Percentiles rank a stretch among this genome's conserved stretches.
These are phyloP conservation scores for Calliopum simillimum DNA, from an alignment of 2,888 invertebrate species.

Conservation along the genomic window DNA sequence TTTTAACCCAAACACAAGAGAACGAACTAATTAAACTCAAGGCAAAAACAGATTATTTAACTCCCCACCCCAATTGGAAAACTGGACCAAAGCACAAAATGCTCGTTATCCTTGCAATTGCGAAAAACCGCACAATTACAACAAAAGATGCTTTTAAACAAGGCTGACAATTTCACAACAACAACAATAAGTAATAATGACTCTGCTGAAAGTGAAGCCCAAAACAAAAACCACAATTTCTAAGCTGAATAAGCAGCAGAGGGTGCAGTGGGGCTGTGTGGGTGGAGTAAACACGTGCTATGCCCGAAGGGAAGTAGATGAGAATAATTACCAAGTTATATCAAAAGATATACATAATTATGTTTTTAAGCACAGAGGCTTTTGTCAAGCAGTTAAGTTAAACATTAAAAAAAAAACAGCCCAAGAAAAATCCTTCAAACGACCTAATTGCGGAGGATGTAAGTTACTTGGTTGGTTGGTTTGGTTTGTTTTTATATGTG, in stretches of 20 bases:
- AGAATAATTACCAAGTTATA: slow-evolving; percentile 3
- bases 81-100: background rate
- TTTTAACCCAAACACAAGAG: no score
- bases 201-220: background rate
- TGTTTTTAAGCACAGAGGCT: background rate
- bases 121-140: background rate
- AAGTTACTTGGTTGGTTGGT: background rate
- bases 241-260: background rate
- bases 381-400: slow-evolving; percentile 25
- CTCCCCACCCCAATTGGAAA: background rate
- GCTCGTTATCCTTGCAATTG: slow-evolving; percentile 4
- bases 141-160: background rate
- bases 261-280: no score
- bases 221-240: background rate
- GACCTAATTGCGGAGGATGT: slow-evolving; percentile 5
- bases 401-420: background rate
- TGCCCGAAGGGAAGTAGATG: no score
- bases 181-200: background rate
- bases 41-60: no score
- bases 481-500: no score
- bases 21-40: no score
- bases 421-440: background rate
- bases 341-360: background rate
- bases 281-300: background rate
- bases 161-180: no score